Base-by-base conservation (phyloP, 2,113 vertebrate genomes). In the Verasper variegatus region DNA sequence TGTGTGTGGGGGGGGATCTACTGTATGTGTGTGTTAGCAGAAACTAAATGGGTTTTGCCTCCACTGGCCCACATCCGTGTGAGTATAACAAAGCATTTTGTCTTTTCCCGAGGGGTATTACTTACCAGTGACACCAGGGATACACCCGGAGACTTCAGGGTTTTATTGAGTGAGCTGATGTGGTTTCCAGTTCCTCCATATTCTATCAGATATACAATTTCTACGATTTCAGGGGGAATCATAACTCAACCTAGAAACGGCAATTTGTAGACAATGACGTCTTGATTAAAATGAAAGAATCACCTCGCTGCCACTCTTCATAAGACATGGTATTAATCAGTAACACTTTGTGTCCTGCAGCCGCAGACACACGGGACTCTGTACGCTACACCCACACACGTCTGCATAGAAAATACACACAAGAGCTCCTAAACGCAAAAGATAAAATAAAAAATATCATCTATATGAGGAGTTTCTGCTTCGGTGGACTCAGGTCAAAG, bases 401-500 rank as follows among this genome's bases (percentile, higher is more conserved):
- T 7, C 14, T n/a, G 20, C 6, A 20, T 52, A 7, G 0, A n/a
- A 6, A 8, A 26, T 60, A 58, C 47, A 27, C 24, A 2, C 11
- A 27, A n/a, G 59, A 5, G 17, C 5, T 17, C 5, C 42, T 2
- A 68, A 23, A 67, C 17, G 20, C 12, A 27, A 2, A 49, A 35
- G 27, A 54, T 58, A 17, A 94, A 94, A 94, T 89, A 92, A 37
- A 37, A 37, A 0, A 37, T 0, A 40, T 92, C 91, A 95, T 94
- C 93, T 70, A 83, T 86, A 47, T 17, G 14, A 47, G 5, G 94
- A 90, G 88, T 93, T 93, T 95, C 87, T 94, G 89, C 79, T 76
- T 94, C 89, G 88, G 89, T 82, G 92, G 87, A 93, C 89, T 89
- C 85, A 87, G 92, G 92, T 93, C 89, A 80, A 72, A 84, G 77